Evolutionary conservation across 2,888 invertebrate genomes (phyloP).

Genomic region (Hirtodrosophila duncani): DNA sequence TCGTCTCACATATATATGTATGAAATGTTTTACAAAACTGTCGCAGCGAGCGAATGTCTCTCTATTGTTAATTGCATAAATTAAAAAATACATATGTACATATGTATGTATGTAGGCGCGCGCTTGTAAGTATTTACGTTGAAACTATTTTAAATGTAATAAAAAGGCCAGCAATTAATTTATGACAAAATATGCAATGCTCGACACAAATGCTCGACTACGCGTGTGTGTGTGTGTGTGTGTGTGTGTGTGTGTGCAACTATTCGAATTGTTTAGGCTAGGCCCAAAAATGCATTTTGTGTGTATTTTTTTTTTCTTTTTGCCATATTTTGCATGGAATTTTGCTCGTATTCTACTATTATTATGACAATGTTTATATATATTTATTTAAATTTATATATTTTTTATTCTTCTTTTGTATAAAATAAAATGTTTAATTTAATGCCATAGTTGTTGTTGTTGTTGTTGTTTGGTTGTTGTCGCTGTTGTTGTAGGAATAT

Average conservation of each 20-base stretch:
- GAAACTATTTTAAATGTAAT: constrained; percentile 31
- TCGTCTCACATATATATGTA: too few species aligned
- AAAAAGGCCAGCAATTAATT: constrained; percentile 41
- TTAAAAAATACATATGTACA: too few species aligned
- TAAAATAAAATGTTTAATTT: constrained; percentile 44
- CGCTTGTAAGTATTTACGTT: too few species aligned
- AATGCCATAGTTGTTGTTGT: constrained; percentile 21
- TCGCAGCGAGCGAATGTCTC: too few species aligned
- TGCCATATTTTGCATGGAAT: constrained; percentile 16
- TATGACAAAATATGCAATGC: constrained; percentile 12
- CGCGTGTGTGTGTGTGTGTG: constrained; percentile 6
- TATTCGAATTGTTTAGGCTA: background rate
- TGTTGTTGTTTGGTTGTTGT: constrained; percentile 15
- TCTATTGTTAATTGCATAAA: too few species aligned
- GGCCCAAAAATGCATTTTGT: background rate
- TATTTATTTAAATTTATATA: constrained; percentile 49
- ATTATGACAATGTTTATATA: constrained; percentile 26
- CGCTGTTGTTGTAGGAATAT: too few species aligned
- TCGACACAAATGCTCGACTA: background rate
- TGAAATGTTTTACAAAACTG: too few species aligned
- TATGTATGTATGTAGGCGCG: background rate
- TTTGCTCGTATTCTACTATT: too few species aligned
- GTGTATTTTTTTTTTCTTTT: constrained; percentile 10
- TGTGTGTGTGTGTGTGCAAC: background rate
- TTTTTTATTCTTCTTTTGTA: constrained; percentile 47